Evolutionary conservation across 2,113 vertebrate species (phyloP), one percentile per base, ranked within the genome.

Genomic region (Deroptyus accipitrinus): DNA sequence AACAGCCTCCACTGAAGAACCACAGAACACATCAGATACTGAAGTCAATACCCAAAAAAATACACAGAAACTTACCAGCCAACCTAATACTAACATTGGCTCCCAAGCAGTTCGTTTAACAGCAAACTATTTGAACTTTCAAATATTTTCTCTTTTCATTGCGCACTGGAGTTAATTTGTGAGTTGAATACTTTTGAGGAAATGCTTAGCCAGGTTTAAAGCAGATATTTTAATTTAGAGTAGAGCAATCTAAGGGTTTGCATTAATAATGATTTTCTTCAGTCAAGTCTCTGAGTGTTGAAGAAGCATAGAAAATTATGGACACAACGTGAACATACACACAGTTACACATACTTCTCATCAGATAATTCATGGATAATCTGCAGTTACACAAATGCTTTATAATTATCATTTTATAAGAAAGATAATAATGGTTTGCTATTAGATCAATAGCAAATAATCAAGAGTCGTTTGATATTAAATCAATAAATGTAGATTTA

Each of bases 401-500:
- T 73, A 61, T 23, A 93, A 78, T 91, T 70, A 59, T 15, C 35
- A n/a, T 94, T 96, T 67, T 76, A 66, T 41, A 72, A 54, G 52
- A 93, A 96, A 81, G 37, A 9, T 41, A 82, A 89, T n/a, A 96
- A 62, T 49, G 17, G 37, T 66, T 91, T 89, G 48, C 66, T 76
- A 76, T 82, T 94, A 92, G 96, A 96, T 94, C 93, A 92, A 92
- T 95, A 96, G 42, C 48, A 93, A 91, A 96, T 87, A 94, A 85
- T 87, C 87, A 83, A 92, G 63, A 95, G 33, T 59, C 11, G 33
- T 70, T 83, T 95, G 66, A 66, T 80, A 92, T 90, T 95, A 85
- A 95, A 96, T 96, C 90, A 95, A 86, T 95, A 90, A 76, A 97
- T 94, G 86, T 28, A 93, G 92, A 90, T 62, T 96, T 94, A 92